Conservation (phyloP, 2,113 vertebrate species). For the Vulpes lagopus region DNA sequence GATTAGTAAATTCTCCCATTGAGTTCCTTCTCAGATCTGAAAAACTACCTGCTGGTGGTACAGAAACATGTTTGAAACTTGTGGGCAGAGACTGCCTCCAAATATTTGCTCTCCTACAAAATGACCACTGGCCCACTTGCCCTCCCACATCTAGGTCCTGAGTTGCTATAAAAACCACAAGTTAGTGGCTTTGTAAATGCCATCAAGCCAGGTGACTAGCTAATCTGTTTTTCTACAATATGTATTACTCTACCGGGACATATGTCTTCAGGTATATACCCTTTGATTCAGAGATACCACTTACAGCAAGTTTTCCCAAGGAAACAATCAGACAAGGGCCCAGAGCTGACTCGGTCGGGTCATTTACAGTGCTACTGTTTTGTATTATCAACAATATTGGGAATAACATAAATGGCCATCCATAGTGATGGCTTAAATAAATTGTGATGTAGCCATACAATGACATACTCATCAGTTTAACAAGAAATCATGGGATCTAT, state of each 20-base stretch:
- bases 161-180: background rate
- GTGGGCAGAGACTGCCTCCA: background rate
- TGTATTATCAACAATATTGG: background rate
- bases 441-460: background rate
- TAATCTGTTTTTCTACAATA: background rate
- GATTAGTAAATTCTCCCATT: conserved; percentile 42
- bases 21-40: background rate
- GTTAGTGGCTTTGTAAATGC: background rate
- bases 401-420: background rate
- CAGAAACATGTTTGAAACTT: background rate
- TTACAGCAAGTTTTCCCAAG: background rate
- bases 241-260: background rate
- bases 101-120: background rate
- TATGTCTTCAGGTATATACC: background rate
- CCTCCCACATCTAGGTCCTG: background rate
- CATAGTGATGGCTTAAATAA: background rate
- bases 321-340: background rate
- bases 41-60: background rate
- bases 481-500: background rate
- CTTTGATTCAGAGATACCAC: background rate
- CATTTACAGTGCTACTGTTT: background rate
- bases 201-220: background rate
- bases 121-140: background rate
- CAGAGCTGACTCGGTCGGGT: background rate
- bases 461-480: background rate